Evolutionary conservation across 2,113 vertebrate species (phyloP).

Genomic region (Maccullochella peelii): DNA sequence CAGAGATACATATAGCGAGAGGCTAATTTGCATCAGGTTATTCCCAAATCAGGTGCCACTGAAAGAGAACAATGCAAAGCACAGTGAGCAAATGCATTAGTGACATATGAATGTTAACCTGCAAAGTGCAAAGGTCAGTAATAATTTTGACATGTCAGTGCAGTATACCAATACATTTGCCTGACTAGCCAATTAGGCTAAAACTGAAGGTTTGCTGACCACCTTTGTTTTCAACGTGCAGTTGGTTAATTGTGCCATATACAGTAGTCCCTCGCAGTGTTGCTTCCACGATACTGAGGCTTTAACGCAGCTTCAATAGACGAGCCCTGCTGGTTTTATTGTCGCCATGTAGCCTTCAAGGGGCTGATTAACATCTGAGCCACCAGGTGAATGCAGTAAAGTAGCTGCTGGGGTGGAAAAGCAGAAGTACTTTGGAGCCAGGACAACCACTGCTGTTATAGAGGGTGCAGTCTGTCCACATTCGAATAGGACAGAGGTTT

Average conservation of each 20-base stretch:
- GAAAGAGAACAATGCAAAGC: neutral
- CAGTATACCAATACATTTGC: neutral
- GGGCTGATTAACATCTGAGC: slow-evolving; percentile 17
- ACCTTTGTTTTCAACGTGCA: neutral
- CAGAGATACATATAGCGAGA: slow-evolving; percentile 2
- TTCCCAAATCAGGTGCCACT: neutral
- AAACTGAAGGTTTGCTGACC: neutral
- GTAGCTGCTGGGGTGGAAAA: neutral
- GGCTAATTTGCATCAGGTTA: slow-evolving; percentile 5
- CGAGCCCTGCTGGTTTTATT: neutral
- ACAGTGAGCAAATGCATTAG: neutral
- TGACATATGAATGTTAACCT: neutral
- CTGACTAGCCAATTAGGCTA: neutral
- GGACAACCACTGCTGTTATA: neutral
- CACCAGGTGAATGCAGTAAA: neutral
- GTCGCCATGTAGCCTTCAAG: neutral
- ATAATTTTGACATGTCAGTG: neutral
- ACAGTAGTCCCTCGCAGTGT: neutral
- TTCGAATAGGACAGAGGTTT: neutral
- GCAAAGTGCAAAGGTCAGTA: neutral
- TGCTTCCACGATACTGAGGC: neutral
- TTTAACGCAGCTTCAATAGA: neutral
- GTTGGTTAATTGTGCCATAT: neutral
- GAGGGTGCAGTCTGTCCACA: neutral
- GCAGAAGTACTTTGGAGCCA: neutral